Conservation (phyloP, 2,888 invertebrate species). For the Mechanitis messenoides region DNA sequence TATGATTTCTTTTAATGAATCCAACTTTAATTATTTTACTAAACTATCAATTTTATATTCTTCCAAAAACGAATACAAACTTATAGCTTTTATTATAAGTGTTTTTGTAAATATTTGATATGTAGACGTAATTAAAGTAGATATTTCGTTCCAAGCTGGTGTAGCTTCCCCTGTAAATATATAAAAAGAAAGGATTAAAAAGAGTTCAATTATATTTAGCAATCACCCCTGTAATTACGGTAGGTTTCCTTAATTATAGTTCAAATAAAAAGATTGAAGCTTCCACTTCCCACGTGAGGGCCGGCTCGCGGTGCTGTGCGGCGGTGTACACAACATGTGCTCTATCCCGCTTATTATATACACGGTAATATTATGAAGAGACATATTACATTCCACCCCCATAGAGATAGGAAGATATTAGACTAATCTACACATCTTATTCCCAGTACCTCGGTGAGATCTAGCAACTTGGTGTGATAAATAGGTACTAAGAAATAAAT, state of each 20-base stretch:
- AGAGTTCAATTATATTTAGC: slow-evolving; percentile 74
- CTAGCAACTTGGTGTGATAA: too few relatives aligned
- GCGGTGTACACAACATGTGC: slow-evolving; percentile 56
- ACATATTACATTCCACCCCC: slow-evolving; percentile 33
- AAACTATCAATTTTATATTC: too few relatives aligned
- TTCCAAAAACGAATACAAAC: too few relatives aligned
- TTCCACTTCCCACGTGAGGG: slow-evolving; percentile 70
- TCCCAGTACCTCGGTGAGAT: too few relatives aligned
- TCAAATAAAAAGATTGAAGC: slow-evolving; percentile 69
- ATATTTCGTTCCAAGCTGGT: too few relatives aligned
- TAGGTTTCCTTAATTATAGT: slow-evolving; percentile 71
- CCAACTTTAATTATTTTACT: too few relatives aligned
- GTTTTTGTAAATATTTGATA: too few relatives aligned
- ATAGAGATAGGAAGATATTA: slow-evolving; percentile 30
- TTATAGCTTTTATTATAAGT: too few relatives aligned
- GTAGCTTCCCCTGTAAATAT: slow-evolving; percentile 8
- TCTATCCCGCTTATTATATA: slow-evolving; percentile 62
- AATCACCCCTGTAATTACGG: slow-evolving; percentile 73
- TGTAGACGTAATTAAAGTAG: too few relatives aligned
- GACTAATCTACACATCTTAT: background rate
- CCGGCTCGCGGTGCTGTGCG: slow-evolving; percentile 20
- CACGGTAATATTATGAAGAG: slow-evolving; percentile 57
- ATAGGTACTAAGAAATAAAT: too few relatives aligned
- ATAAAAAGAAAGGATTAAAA: slow-evolving; percentile 45
- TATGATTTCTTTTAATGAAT: too few relatives aligned